Evolutionary conservation across 2,113 vertebrate genomes (phyloP).

Genomic region (Prinia subflava): DNA sequence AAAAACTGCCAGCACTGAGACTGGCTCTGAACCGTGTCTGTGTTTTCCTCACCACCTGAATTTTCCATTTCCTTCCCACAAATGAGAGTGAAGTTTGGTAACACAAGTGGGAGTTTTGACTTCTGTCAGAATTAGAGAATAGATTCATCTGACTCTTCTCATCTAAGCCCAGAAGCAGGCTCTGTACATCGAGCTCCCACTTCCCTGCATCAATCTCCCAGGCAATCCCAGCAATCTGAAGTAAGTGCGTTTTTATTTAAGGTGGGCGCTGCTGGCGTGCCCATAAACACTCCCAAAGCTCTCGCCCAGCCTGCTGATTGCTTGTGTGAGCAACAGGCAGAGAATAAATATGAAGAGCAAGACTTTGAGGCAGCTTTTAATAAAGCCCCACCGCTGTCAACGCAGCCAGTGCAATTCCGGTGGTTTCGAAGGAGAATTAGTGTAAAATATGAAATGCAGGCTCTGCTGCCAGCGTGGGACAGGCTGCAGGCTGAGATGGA

Average conservation of each 20-base stretch:
- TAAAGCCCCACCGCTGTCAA: background rate
- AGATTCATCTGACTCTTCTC: background rate
- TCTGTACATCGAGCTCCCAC: accelerated
- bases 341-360: background rate
- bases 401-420: background rate
- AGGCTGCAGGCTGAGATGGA: background rate
- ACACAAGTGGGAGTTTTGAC: background rate
- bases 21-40: background rate
- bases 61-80: background rate
- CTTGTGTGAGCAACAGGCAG: background rate
- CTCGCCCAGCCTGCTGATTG: background rate
- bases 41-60: background rate
- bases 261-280: background rate
- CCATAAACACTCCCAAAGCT: background rate
- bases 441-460: background rate
- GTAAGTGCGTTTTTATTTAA: background rate
- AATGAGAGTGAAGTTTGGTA: background rate
- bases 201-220: background rate
- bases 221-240: background rate
- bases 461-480: background rate
- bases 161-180: background rate
- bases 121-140: background rate
- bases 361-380: background rate
- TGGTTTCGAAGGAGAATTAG: background rate
- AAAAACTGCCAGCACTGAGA: background rate